phyloP scores from a whole-genome alignment of 2,113 vertebrate genomes.

The Lycocorax pyrrhopterus region DNA sequence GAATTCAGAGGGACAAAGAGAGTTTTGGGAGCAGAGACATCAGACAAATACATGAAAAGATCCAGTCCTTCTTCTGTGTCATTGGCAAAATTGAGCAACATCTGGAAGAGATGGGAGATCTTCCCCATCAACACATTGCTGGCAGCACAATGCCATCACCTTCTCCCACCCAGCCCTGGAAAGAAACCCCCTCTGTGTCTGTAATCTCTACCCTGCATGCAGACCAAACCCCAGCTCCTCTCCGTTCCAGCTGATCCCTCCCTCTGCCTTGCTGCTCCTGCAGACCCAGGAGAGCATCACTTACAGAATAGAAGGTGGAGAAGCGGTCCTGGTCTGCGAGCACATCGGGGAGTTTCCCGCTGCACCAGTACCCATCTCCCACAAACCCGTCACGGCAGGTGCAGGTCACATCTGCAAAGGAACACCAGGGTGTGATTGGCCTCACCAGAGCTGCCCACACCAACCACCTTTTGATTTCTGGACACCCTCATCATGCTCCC shows the following conservation, averaged over 20 bases:
- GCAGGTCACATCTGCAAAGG: conserved; percentile 82
- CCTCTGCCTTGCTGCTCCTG: not conserved
- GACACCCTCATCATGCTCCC: not conserved
- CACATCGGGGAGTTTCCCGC: conserved; percentile 82
- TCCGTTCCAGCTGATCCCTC: rapidly evolving
- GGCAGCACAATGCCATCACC: not conserved
- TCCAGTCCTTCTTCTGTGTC: conserved; percentile 72
- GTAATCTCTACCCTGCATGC: rapidly evolving
- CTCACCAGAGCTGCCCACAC: not conserved
- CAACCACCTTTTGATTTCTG: not conserved
- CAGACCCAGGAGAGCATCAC: not conserved
- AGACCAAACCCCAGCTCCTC: not conserved
- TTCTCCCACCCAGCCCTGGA: not conserved
- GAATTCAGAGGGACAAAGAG: conserved; percentile 88
- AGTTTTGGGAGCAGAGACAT: conserved; percentile 78
- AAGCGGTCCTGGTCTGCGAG: conserved; percentile 79
- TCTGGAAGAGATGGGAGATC: conserved; percentile 57
- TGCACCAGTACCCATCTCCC: conserved; percentile 87
- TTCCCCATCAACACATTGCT: not conserved
- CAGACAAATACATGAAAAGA: conserved; percentile 80
- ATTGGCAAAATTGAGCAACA: conserved; percentile 81
- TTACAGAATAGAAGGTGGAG: conserved; percentile 89
- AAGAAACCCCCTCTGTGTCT: not conserved
- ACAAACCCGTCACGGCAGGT: conserved; percentile 78
- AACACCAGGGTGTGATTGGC: not conserved